Conservation (phyloP, 2,888 invertebrate species). For the Stenolophus ochropezus region DNA sequence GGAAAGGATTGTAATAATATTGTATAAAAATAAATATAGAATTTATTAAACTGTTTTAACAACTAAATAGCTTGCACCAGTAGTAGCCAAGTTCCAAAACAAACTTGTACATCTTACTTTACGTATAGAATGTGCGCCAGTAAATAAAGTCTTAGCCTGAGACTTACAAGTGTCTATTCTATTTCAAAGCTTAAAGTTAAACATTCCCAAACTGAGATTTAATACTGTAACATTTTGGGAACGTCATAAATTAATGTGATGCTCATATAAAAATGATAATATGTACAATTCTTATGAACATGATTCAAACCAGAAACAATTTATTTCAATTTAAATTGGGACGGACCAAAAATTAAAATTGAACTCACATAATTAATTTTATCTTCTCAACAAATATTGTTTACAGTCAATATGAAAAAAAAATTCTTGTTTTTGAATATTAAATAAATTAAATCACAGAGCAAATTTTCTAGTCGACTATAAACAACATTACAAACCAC, state of each 20-base stretch:
- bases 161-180: slow-evolving; percentile 12
- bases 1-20: slow-evolving; percentile 13
- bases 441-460: no score
- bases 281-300: slow-evolving; percentile 28
- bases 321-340: background rate
- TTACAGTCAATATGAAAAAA: no score
- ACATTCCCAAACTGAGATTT: background rate
- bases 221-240: slow-evolving; percentile 35
- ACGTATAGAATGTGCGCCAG: slow-evolving; percentile 10
- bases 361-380: no score
- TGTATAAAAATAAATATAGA: slow-evolving; percentile 29
- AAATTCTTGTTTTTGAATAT: no score
- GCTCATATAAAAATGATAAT: slow-evolving; percentile 31
- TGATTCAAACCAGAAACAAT: slow-evolving; percentile 9
- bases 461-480: no score
- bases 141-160: slow-evolving; percentile 20
- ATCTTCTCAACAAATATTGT: no score
- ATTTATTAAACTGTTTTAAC: slow-evolving; percentile 14
- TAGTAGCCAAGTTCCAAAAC: slow-evolving; percentile 11
- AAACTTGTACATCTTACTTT: slow-evolving; percentile 1
- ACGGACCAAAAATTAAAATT: background rate
- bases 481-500: no score
- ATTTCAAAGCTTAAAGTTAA: slow-evolving; percentile 18
- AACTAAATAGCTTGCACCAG: slow-evolving; percentile 22
- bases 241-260: background rate